A percentile compares a stretch with the other conserved stretches of the same genome.
Evolutionary conservation across 2,113 vertebrate genomes (phyloP).

Genomic region (Saimiri boliviensis): DNA sequence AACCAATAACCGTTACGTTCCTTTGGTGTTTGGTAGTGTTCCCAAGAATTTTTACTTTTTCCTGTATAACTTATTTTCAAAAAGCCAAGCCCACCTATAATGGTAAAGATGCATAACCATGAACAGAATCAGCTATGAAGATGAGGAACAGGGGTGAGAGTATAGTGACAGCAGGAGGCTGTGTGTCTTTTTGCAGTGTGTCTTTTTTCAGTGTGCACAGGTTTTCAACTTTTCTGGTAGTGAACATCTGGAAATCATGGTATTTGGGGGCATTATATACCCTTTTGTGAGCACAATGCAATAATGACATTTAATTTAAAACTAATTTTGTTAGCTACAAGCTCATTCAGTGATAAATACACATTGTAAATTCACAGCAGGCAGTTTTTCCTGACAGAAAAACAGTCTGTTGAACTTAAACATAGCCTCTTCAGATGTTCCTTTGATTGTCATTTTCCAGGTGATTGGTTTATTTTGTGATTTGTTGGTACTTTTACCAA

Average conservation of each 20-base stretch:
- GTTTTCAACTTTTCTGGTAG: not conserved
- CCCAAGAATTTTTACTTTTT: not conserved
- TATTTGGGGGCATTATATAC: not conserved
- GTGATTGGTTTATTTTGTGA: constrained; percentile 11
- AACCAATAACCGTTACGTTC: not conserved
- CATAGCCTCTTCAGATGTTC: not conserved
- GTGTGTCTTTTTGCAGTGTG: not conserved
- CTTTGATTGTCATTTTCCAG: constrained; percentile 41
- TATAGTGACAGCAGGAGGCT: not conserved
- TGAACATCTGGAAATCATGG: not conserved
- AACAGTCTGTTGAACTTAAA: not conserved
- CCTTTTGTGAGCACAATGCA: not conserved
- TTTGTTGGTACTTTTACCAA: not conserved
- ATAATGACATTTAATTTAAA: not conserved
- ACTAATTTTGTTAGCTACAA: constrained; percentile 24
- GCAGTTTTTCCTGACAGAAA: not conserved
- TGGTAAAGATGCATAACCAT: not conserved
- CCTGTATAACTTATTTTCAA: not conserved
- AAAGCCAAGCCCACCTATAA: constrained; percentile 13
- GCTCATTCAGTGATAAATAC: not conserved
- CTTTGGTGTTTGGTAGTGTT: not conserved
- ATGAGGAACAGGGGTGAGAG: not conserved
- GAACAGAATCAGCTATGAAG: not conserved
- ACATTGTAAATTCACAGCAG: not conserved
- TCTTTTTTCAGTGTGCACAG: not conserved